Base-by-base conservation (phyloP, 2,888 invertebrate species). In the Xylota sylvarum region DNA sequence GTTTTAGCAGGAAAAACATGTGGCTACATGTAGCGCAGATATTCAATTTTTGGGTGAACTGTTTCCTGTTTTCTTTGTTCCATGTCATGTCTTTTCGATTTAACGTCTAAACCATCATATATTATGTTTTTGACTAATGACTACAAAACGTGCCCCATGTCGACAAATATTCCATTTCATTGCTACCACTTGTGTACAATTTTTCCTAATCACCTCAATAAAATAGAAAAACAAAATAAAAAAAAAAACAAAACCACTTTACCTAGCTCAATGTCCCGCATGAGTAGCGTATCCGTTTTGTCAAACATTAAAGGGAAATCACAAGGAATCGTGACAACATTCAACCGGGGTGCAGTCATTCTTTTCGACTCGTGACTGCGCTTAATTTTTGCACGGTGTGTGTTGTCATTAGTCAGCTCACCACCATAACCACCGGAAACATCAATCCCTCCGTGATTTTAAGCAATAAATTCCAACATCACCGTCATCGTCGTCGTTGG, bases 381-480 rank as follows among this genome's bases (percentile, higher is more conserved):
- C 58, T 80, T 79, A 65, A 76, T 84, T 64, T 62, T 27, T 65
- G 69, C 73, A 73, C 79, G 50, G 35, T 64, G 62, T 37, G 55
- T 48, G 35, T 37, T 72, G 72, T 67, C 85, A 80, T 80, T 80
- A 80, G 60, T 76, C 65, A 80, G 67, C 60, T 62, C 40, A 65
- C 58, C 72, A 70, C 40, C 46, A 40, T 46, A 84, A 70, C 81
- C 76, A 37, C 65, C 50, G 40, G 48, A 60, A 40, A 70, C 55
- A 77, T 72, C 80, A 60, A 62, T 76, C 60, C 67, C 30, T 35
- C 72, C 65, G 76, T 76, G 85, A 81, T 81, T 85, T 72, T 55
- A 37, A 72, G 70, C 58, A 67, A 77, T 85, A 81, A 85, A 85
- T 85, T 85, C 46, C 62, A 67, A 60, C 48, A 77, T 67, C 70